Conservation (phyloP, 2,113 vertebrate species). For the Podocnemis expansa region DNA sequence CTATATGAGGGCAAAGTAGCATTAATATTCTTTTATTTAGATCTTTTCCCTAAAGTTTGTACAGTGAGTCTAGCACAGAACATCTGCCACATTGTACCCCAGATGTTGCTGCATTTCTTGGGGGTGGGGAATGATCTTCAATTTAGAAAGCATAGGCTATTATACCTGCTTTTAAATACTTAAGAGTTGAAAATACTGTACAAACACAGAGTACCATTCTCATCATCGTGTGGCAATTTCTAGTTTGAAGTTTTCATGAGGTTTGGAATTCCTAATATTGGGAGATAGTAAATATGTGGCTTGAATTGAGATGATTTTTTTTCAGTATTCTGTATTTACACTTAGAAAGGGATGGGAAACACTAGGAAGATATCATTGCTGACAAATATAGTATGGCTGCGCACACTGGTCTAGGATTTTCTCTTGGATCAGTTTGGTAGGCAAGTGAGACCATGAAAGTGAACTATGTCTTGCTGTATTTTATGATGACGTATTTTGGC, state of each 20-base stretch:
- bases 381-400: neutral
- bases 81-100: conserved; percentile 1
- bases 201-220: neutral
- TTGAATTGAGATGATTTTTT: neutral
- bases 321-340: neutral
- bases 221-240: neutral
- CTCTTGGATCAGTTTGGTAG: neutral
- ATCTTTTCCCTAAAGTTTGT: neutral
- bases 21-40: neutral
- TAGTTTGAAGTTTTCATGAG: neutral
- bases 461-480: neutral
- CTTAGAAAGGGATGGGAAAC: neutral
- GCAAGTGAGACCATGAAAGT: neutral
- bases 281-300: neutral
- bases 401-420: neutral
- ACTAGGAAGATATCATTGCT: neutral
- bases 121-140: neutral
- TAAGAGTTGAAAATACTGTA: neutral
- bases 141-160: neutral
- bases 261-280: neutral
- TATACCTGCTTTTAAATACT: neutral
- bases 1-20: neutral
- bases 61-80: neutral
- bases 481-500: neutral
- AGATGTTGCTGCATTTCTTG: neutral